phyloP scores from a whole-genome alignment of 2,113 vertebrate genomes.

The Microcebus lehilahytsara region DNA sequence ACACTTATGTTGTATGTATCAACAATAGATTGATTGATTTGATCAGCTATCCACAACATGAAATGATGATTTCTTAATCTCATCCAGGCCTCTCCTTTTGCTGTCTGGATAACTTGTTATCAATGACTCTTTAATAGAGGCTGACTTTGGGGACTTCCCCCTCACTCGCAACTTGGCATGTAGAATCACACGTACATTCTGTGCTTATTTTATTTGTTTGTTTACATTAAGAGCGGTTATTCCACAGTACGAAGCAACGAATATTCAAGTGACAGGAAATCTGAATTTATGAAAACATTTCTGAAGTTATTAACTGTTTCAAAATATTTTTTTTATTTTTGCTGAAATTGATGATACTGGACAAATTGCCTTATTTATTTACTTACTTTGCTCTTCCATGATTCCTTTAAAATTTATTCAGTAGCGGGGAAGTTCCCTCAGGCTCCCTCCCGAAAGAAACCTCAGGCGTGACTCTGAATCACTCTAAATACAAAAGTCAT shows the following conservation, averaged over 20 bases:
- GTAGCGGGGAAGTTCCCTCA: not conserved
- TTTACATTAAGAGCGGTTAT: not conserved
- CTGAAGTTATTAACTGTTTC: not conserved
- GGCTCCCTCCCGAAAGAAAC: not conserved
- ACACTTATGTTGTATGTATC: not conserved
- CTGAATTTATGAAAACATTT: not conserved
- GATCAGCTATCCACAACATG: no score
- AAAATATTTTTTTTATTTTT: conserved; percentile 30
- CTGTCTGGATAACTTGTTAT: not conserved
- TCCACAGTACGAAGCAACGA: not conserved
- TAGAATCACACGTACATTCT: not conserved
- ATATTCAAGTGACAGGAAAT: not conserved
- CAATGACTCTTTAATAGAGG: not conserved
- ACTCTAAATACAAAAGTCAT: not conserved
- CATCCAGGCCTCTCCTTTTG: not conserved
- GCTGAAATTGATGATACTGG: not conserved
- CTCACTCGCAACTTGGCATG: not conserved
- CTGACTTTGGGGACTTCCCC: not conserved
- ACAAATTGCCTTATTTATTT: not conserved
- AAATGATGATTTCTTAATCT: not conserved
- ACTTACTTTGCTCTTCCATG: not conserved
- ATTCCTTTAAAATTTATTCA: not conserved
- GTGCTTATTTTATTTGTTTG: not conserved
- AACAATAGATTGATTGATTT: not conserved
- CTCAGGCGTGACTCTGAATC: not conserved